phyloP scores from a whole-genome alignment of 2,888 invertebrate species.

The Drosophila nr. perissopoda region DNA sequence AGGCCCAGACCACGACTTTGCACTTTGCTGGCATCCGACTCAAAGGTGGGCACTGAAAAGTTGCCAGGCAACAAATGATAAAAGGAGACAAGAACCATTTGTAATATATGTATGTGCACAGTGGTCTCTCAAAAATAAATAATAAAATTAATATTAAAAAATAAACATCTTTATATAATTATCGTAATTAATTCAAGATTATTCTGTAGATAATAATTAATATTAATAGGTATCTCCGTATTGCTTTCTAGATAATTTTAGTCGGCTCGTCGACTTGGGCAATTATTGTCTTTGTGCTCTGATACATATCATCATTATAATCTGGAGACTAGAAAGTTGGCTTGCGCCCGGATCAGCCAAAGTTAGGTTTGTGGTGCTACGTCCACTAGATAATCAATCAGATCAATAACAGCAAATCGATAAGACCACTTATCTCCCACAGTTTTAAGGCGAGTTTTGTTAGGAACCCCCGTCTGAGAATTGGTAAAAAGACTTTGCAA shows the following conservation, averaged over 20 bases:
- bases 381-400: no score
- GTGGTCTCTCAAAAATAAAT: not conserved
- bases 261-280: not conserved
- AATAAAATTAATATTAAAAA: not conserved
- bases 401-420: no score
- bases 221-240: not conserved
- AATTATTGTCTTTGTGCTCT: not conserved
- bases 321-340: not conserved
- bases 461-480: no score
- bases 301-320: not conserved
- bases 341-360: no score
- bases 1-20: slow-evolving; percentile 80
- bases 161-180: not conserved
- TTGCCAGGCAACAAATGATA: not conserved
- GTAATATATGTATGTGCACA: not conserved
- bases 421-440: not conserved
- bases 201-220: not conserved
- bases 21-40: slow-evolving; percentile 82
- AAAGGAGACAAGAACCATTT: not conserved
- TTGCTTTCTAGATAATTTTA: not conserved
- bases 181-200: not conserved
- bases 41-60: slow-evolving; percentile 69
- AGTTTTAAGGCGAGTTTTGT: not conserved
- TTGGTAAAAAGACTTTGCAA: no score
- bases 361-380: no score